Conservation (phyloP, 2,888 invertebrate species). For the Cistogaster globosa region DNA sequence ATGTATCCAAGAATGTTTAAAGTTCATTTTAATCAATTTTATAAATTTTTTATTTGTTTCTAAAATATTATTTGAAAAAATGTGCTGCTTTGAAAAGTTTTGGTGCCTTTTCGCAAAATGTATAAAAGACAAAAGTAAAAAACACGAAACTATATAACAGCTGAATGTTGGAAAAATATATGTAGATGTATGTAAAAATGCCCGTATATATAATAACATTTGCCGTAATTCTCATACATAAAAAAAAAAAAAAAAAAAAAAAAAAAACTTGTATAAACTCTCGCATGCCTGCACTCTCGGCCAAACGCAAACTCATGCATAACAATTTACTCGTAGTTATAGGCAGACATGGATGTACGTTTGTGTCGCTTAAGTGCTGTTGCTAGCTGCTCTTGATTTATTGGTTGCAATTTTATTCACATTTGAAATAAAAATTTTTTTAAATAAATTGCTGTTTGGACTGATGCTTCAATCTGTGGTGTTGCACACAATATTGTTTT, state of each 20-base stretch:
- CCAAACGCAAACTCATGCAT: conserved; percentile 2
- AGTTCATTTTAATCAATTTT: background rate
- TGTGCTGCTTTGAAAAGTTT: background rate
- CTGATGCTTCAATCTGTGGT: conserved; percentile 58
- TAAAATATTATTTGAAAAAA: background rate
- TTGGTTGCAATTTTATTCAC: conserved; percentile 67
- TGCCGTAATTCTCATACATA: conserved; percentile 27
- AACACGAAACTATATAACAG: background rate
- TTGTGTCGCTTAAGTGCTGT: conserved; percentile 57
- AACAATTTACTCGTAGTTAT: background rate
- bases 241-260: conserved; percentile 13
- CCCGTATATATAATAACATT: conserved; percentile 8
- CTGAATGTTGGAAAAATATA: conserved; percentile 29
- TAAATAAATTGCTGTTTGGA: conserved; percentile 35
- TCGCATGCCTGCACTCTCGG: conserved; percentile 20
- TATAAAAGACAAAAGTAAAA: background rate
- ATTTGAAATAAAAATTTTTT: conserved; percentile 64
- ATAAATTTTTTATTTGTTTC: no score
- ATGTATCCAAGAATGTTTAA: no score
- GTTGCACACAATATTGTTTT: conserved; percentile 52
- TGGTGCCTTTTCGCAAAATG: conserved; percentile 6
- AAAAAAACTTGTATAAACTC: background rate
- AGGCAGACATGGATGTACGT: conserved; percentile 21
- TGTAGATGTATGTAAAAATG: background rate
- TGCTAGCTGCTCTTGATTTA: conserved; percentile 65